Conservation (phyloP, 1,140 invertebrate species). For the Bactericera cockerelli region DNA sequence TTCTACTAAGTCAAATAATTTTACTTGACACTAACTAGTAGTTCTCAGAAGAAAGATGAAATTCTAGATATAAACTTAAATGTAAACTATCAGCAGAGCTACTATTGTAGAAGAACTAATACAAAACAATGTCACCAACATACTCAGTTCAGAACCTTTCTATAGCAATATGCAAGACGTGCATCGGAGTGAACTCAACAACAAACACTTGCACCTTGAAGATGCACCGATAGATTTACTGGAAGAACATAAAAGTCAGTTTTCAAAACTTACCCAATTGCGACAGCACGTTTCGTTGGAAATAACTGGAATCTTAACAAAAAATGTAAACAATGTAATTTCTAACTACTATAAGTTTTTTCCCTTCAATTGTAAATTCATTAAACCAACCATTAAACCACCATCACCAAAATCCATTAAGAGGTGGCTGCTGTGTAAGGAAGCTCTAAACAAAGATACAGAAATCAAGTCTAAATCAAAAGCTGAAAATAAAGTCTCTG, state of each 20-base stretch:
- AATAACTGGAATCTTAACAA: neutral
- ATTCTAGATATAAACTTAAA: slow-evolving; percentile 2
- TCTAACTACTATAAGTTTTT: neutral
- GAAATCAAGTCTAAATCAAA: neutral
- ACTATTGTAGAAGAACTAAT: neutral
- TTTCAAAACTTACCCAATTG: neutral
- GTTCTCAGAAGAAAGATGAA: too few species aligned
- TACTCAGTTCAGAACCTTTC: neutral
- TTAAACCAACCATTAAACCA: neutral
- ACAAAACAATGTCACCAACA: neutral
- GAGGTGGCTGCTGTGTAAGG: neutral
- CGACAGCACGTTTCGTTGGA: neutral
- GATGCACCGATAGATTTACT: neutral
- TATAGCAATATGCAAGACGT: neutral
- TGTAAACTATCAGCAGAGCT: neutral
- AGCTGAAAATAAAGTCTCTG: too few species aligned
- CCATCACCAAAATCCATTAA: neutral
- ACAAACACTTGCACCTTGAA: neutral
- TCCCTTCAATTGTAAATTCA: neutral
- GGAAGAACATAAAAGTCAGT: neutral
- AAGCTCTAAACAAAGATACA: neutral
- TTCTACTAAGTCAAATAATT: neutral
- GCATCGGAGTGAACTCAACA: neutral
- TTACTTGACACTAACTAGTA: neutral
- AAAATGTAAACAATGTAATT: neutral